These are phyloP conservation scores for Athene cunicularia DNA, from an alignment of 2,113 vertebrate genomes.

Conservation along the genomic window DNA sequence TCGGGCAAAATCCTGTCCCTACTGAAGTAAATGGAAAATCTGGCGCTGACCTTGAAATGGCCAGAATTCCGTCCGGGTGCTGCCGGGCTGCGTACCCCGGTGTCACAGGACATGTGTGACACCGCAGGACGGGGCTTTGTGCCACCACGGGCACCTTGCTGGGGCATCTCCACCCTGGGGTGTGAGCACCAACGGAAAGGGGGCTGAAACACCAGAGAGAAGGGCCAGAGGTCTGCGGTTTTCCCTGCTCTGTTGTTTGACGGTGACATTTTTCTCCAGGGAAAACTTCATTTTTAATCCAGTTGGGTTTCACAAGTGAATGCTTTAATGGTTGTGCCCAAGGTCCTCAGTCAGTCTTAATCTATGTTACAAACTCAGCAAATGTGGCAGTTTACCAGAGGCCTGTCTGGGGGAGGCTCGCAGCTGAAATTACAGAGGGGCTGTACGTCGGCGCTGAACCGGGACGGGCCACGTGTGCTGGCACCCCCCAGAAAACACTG, in stretches of 20 bases:
- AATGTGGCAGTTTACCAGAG: not conserved
- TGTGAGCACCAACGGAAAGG: accelerated
- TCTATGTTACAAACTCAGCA: not conserved
- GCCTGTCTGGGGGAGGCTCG: not conserved
- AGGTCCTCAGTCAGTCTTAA: not conserved
- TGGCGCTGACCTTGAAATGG: not conserved
- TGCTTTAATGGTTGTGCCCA: not conserved
- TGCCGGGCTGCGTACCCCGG: accelerated
- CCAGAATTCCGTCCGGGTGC: accelerated
- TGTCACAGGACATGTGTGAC: accelerated
- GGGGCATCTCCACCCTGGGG: not conserved
- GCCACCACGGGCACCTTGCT: not conserved
- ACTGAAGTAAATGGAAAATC: not conserved
- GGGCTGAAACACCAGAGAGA: not conserved
- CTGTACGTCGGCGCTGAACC: accelerated
- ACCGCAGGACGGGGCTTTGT: not conserved
- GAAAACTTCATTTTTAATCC: not conserved
- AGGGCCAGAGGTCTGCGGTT: not conserved
- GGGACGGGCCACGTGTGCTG: not conserved
- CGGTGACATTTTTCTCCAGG: not conserved
- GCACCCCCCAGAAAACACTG: not conserved
- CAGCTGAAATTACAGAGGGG: not conserved
- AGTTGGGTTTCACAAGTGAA: not conserved
- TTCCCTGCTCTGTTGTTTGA: not conserved
- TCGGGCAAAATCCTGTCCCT: not conserved